A percentile compares a stretch with the other conserved stretches of the same genome.
Conservation (phyloP, 2,888 invertebrate species). For the Drosophila melanocephala region DNA sequence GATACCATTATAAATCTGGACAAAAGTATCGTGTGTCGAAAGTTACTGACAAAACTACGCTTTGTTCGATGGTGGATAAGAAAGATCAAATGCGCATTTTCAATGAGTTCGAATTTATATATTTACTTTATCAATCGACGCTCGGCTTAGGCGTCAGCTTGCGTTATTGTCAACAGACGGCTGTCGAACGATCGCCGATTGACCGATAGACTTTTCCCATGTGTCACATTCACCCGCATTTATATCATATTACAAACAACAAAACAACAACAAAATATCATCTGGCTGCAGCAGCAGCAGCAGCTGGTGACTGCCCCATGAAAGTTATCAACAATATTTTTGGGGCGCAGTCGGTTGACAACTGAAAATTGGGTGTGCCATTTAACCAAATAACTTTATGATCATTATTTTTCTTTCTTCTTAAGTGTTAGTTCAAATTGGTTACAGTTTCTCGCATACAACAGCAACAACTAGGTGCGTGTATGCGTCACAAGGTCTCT, state of each 20-base stretch:
- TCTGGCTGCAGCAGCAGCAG: constrained; percentile 32
- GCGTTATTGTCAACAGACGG: constrained; percentile 22
- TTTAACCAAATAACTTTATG: constrained; percentile 22
- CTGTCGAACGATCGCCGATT: constrained; percentile 2
- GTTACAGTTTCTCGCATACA: constrained; percentile 15
- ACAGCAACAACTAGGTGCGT: constrained; percentile 4
- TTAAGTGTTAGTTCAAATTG: constrained; percentile 15
- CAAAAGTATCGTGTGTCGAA: constrained; percentile 46
- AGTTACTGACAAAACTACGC: constrained; percentile 45
- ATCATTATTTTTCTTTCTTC: constrained; percentile 1
- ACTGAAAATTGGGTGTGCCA: constrained; percentile 64
- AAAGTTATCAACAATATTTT: constrained; percentile 57
- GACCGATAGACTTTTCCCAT: constrained; percentile 56
- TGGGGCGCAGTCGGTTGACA: constrained; percentile 57
- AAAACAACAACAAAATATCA: constrained; percentile 46
- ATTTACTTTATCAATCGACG: constrained; percentile 41
- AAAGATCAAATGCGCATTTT: constrained; percentile 18
- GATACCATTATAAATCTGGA: constrained; percentile 2
- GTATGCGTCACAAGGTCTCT: constrained; percentile 54
- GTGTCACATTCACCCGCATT: constrained; percentile 43
- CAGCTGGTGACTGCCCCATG: constrained; percentile 52
- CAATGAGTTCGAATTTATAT: constrained; percentile 26
- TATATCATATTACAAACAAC: constrained; percentile 55
- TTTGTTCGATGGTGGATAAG: constrained; percentile 34
- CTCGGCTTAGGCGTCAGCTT: constrained; percentile 19